Conservation (phyloP, 2,888 invertebrate species). For the Andricus curvator region DNA sequence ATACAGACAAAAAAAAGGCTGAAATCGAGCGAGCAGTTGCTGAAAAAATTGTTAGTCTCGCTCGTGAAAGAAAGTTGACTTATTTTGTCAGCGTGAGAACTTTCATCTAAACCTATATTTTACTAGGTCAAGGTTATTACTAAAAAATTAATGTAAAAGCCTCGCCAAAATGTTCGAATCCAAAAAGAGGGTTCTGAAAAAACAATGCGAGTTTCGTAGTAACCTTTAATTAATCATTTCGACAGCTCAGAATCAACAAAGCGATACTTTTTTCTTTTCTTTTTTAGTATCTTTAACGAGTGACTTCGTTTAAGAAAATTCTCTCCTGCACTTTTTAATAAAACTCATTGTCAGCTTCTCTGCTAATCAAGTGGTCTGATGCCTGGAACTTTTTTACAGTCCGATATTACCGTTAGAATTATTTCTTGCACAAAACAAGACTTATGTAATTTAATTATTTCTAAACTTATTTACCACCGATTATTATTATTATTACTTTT, state of each 20-base stretch:
- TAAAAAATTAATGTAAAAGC: background rate
- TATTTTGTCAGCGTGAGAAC: slow-evolving; percentile 23
- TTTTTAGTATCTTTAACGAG: background rate
- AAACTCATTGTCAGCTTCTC: slow-evolving; percentile 11
- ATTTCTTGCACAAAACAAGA: slow-evolving; percentile 66
- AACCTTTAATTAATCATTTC: background rate
- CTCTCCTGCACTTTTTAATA: slow-evolving; percentile 6
- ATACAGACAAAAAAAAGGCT: slow-evolving; percentile 41
- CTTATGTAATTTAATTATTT: too few species aligned
- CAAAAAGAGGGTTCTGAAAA: background rate
- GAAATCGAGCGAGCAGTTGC: slow-evolving; percentile 35
- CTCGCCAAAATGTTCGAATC: background rate
- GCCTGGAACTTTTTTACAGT: slow-evolving; percentile 62
- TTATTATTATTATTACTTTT: too few species aligned
- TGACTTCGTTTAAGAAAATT: background rate
- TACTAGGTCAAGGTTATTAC: slow-evolving; percentile 42
- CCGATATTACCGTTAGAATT: slow-evolving; percentile 60
- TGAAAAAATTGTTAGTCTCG: slow-evolving; percentile 42
- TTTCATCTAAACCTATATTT: slow-evolving; percentile 48
- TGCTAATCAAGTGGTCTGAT: slow-evolving; percentile 10
- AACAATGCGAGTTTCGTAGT: background rate
- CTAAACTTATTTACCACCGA: too few species aligned
- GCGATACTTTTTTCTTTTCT: background rate
- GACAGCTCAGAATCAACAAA: background rate
- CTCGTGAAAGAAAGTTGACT: slow-evolving; percentile 17